These are phyloP conservation scores for Brachionus manjavacas DNA, from an alignment of 1,140 invertebrate genomes.

Conservation along the genomic window DNA sequence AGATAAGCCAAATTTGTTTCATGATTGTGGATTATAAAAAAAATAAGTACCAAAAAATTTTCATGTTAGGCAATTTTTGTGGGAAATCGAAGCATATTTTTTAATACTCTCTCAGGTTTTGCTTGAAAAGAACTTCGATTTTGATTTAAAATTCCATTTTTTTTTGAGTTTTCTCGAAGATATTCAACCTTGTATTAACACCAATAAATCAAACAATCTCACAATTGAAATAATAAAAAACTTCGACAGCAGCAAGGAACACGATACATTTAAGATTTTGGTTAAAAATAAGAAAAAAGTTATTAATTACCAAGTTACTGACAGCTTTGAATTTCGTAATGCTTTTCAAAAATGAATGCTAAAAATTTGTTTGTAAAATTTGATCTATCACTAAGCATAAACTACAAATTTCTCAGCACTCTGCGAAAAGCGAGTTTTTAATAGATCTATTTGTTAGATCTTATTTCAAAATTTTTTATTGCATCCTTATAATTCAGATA, in stretches of 20 bases:
- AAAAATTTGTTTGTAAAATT: constrained; percentile 33
- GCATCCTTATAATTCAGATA: neutral
- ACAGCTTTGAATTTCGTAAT: neutral
- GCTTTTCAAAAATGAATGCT: constrained; percentile 15
- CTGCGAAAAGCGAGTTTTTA: neutral
- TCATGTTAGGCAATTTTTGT: neutral
- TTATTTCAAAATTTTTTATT: neutral
- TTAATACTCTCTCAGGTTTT: neutral
- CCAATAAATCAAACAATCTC: neutral
- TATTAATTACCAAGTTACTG: constrained; percentile 28
- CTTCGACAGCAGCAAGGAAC: neutral
- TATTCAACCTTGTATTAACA: neutral
- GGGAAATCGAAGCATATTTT: neutral
- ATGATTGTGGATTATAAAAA: neutral
- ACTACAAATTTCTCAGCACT: constrained; percentile 20
- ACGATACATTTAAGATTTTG: neutral
- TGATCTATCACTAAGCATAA: constrained; percentile 18
- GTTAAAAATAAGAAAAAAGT: neutral
- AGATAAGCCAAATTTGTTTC: neutral
- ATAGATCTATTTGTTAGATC: constrained; percentile 2
- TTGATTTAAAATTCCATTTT: neutral
- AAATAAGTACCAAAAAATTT: neutral
- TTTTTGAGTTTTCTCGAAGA: neutral
- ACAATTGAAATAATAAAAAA: neutral
- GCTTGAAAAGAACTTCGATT: neutral